Base-by-base conservation (phyloP, 2,113 vertebrate genomes). In the Poecile atricapillus region DNA sequence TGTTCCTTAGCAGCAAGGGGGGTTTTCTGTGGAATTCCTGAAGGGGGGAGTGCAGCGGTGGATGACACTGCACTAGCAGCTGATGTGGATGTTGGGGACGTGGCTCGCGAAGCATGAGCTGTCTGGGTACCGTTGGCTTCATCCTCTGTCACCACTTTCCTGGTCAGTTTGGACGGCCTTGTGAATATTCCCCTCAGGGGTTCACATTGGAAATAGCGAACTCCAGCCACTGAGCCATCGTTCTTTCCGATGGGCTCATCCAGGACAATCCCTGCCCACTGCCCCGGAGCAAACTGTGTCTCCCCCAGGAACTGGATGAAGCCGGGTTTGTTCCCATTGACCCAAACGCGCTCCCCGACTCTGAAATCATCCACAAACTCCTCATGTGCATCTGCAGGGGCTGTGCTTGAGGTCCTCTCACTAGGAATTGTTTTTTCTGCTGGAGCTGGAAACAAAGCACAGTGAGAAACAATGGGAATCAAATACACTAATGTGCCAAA, bases 211-310 rank as follows among this genome's bases (percentile, higher is more conserved):
- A 99, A 99, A 93, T 99, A 99, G 21, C 99, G 98, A 60, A 99
- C 98, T 7, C 99, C 99, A 9, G 99, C 99, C 96, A 99, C 99
- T 0, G 99, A 99, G 16, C 99, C 99, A 1, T 99, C 99, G 3
- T 99, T 99, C 97, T 99, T 99, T n/a, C 99, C 99, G 17, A 99
- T 99, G 22, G 99, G 96, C 93, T 99, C 99, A 10, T 99, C 99
- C 55, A 99, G 94, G 83, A 99, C 99, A 18, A 99, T 99, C 50
- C 99, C 99, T 2, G 99, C 99, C 99, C 99, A 99, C 87, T 99
- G 99, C 55, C 99, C 99, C 0, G 99, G 99, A 11, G 99, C 99
- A 83, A 99, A 99, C 90, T 99, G 99, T 0, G 99, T 99, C 68
- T 99, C 99, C 49, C 99, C 99, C 49, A 99, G 98, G 97, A 99